Percentiles rank a stretch among this genome's conserved stretches.
These are phyloP conservation scores for Cremastobaeus sp. DNA, from an alignment of 2,888 invertebrate genomes.

Conservation along the genomic window DNA sequence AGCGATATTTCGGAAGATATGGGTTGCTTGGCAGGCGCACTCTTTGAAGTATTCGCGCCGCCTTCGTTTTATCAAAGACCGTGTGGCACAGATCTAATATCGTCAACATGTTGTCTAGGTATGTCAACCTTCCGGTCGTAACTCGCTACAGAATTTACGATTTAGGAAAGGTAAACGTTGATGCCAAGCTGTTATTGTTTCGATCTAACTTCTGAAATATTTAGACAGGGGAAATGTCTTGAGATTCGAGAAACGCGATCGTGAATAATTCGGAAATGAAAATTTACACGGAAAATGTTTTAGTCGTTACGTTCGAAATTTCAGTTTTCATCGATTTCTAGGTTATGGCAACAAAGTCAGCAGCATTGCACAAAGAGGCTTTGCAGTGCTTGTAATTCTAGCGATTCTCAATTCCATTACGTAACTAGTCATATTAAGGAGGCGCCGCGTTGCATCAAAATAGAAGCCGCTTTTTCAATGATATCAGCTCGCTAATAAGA, in stretches of 20 bases:
- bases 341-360: too few species aligned
- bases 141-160: conserved; percentile 16
- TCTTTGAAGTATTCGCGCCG: conserved; percentile 67
- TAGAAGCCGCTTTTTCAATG: background rate
- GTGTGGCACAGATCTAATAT: conserved; percentile 68
- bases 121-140: conserved; percentile 29
- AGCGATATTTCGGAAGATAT: conserved; percentile 61
- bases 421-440: conserved; percentile 1
- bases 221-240: too few species aligned
- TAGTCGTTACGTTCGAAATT: too few species aligned
- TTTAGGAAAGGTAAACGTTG: conserved; percentile 15
- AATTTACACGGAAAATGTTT: too few species aligned
- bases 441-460: background rate
- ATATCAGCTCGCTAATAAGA: background rate
- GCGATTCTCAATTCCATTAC: too few species aligned
- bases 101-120: conserved; percentile 54
- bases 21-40: conserved; percentile 60
- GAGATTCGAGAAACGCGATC: background rate
- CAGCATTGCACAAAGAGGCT: too few species aligned
- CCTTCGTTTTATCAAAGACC: conserved; percentile 68
- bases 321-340: too few species aligned
- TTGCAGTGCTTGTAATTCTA: too few species aligned
- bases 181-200: conserved; percentile 3
- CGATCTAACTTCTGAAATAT: background rate
- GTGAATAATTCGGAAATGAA: background rate